phyloP scores from a whole-genome alignment of 1,140 invertebrate genomes.

The Lepidurus couesii region DNA sequence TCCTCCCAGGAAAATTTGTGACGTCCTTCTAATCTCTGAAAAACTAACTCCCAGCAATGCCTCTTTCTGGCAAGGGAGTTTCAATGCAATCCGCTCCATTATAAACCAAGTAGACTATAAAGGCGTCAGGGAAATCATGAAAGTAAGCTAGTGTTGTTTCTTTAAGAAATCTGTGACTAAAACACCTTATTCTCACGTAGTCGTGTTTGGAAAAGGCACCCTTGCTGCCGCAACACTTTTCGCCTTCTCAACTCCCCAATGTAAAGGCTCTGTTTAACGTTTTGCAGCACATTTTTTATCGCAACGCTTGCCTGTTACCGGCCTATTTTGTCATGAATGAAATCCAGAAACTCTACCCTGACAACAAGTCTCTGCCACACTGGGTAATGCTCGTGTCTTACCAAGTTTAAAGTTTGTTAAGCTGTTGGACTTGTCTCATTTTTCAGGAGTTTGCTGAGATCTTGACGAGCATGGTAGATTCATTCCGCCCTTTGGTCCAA shows the following conservation, averaged over 20 bases:
- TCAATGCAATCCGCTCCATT: conserved; percentile 74
- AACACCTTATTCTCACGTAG: conserved; percentile 44
- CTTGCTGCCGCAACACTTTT: conserved; percentile 64
- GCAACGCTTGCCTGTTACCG: conserved; percentile 83
- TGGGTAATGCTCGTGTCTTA: conserved; percentile 59
- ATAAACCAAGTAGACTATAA: conserved; percentile 92
- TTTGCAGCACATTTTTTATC: conserved; percentile 82
- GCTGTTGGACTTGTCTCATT: conserved; percentile 33
- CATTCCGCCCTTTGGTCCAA: conserved; percentile 56
- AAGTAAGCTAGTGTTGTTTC: conserved; percentile 50
- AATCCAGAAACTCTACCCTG: conserved; percentile 78
- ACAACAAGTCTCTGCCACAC: conserved; percentile 76
- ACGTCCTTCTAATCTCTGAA: conserved; percentile 48
- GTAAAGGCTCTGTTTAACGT: conserved; percentile 71
- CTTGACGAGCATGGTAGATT: conserved; percentile 70
- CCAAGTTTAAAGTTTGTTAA: background rate
- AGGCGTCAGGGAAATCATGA: conserved; percentile 85
- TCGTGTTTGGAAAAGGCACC: conserved; percentile 80
- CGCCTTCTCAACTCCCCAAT: conserved; percentile 71
- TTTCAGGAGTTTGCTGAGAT: conserved; percentile 72
- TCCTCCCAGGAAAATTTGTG: conserved; percentile 54
- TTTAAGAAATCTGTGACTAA: background rate
- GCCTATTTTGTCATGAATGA: conserved; percentile 80
- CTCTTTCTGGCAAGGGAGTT: conserved; percentile 67
- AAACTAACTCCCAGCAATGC: conserved; percentile 46